Base-by-base conservation (phyloP, 2,888 invertebrate genomes). In the Blastobasis adustella region DNA sequence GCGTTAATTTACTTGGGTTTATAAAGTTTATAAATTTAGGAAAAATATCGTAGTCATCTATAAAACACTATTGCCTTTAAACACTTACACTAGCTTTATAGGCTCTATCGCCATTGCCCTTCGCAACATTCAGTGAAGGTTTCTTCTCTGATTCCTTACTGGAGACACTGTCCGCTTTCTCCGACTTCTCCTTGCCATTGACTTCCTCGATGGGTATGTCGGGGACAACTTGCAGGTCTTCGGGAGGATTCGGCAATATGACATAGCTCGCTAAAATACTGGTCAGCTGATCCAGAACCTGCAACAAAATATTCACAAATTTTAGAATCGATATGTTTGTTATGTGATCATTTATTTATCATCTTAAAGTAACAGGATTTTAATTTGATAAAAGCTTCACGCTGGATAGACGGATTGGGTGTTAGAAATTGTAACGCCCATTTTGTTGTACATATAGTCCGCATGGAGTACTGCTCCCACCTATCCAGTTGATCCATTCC, bases 211-310 rank as follows among this genome's bases (percentile, higher is more conserved):
- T 54, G 0, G 79, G 76, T 2, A 91, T 72, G 52, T 91, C 90
- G 0, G 91, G 91, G 0, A 92, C 91, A 5, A 91, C 90, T 69
- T 91, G 90, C 5, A 87, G 55, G 5, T 90, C 89, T 52, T 90
- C 90, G 0, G 86, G 79, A 0, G 87, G 84, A 41, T 81, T 79
- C 0, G 81, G 78, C 5, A 89, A 69, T 4, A 78, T 73, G 55
- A 87, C 85, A 56, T 89, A 90, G n/a, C 83, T 82, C 0, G 89
- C 87, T 71, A 92, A 90, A 61, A 91, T 91, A 48, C 84, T 81
- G 3, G 89, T 83, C 9, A 91, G 73, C 53, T 89, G 89, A 58
- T 92, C 92, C 51, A 93, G 72, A 0, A 89, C 89, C 89, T 89
- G 66, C n/a, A 50, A 47, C 23, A 49, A 43, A 47, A 40, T 9